Evolutionary conservation across 1,140 invertebrate species (phyloP).

Genomic region (Chironomus tepperi): DNA sequence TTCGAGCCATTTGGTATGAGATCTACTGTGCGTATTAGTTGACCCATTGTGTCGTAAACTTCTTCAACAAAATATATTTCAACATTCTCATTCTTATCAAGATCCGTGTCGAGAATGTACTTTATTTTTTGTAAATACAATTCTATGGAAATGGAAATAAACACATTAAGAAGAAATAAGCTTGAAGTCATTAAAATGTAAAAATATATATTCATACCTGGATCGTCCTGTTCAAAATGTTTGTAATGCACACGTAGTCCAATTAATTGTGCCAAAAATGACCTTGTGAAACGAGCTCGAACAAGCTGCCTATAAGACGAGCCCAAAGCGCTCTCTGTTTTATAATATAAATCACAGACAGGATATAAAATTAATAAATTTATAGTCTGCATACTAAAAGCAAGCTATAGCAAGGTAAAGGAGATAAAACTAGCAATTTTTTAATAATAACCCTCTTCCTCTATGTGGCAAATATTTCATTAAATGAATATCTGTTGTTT

Average conservation of each 20-base stretch:
- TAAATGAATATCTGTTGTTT: neutral
- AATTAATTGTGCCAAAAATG: conserved; percentile 90
- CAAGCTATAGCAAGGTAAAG: too few species aligned
- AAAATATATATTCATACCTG: conserved; percentile 33
- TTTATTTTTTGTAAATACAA: conserved; percentile 85
- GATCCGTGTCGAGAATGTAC: conserved; percentile 84
- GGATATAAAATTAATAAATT: neutral
- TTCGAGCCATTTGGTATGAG: conserved; percentile 64
- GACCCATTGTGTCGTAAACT: conserved; percentile 70
- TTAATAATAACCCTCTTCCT: too few species aligned
- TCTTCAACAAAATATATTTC: conserved; percentile 85
- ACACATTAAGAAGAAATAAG: too few species aligned
- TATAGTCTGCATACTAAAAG: too few species aligned
- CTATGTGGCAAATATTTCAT: neutral
- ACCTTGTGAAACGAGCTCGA: conserved; percentile 79
- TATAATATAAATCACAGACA: too few species aligned
- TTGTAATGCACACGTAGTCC: conserved; percentile 85
- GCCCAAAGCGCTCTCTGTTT: conserved; percentile 73
- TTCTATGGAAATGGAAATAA: conserved; percentile 41
- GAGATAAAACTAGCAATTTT: too few species aligned
- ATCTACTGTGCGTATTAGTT: conserved; percentile 65
- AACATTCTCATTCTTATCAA: conserved; percentile 60
- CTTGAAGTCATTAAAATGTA: too few species aligned
- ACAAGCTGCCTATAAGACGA: conserved; percentile 81
- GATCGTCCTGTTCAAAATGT: conserved; percentile 95